A percentile compares a stretch with the other conserved stretches of the same genome.
These are phyloP conservation scores for Arctia plantaginis DNA, from an alignment of 2,888 invertebrate species.

Conservation along the genomic window DNA sequence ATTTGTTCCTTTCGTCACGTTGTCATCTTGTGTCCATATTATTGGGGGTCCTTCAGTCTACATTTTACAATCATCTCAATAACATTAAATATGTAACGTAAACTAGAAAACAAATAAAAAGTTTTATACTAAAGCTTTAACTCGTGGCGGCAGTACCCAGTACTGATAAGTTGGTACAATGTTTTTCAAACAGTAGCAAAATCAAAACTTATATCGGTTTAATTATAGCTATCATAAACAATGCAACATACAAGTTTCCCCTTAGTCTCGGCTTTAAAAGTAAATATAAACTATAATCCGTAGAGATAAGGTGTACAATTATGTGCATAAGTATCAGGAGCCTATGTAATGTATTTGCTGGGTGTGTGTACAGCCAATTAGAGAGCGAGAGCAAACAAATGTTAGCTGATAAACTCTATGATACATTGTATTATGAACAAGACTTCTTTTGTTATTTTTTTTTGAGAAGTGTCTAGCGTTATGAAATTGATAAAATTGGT, in stretches of 20 bases:
- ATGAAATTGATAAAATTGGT: no score
- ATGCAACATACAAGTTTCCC: background rate
- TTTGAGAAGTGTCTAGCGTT: background rate
- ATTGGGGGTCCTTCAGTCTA: no score
- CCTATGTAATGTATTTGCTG: background rate
- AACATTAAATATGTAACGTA: background rate
- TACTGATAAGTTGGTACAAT: background rate
- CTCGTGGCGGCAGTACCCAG: background rate
- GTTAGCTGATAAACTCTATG: conserved; percentile 4
- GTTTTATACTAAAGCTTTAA: background rate
- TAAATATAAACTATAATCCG: background rate
- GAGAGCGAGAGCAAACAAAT: background rate
- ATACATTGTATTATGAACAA: background rate
- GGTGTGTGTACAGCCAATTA: background rate
- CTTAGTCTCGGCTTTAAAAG: background rate
- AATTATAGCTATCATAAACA: background rate
- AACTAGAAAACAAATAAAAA: background rate
- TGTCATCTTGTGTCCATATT: no score
- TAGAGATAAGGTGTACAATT: background rate
- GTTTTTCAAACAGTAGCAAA: background rate
- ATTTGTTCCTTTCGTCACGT: no score
- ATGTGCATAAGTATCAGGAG: background rate
- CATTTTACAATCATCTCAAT: background rate
- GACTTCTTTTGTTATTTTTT: background rate
- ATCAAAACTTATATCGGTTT: background rate